Conservation (phyloP, 2,797 vertebrate genomes). For the Sebastes melanostomus region DNA sequence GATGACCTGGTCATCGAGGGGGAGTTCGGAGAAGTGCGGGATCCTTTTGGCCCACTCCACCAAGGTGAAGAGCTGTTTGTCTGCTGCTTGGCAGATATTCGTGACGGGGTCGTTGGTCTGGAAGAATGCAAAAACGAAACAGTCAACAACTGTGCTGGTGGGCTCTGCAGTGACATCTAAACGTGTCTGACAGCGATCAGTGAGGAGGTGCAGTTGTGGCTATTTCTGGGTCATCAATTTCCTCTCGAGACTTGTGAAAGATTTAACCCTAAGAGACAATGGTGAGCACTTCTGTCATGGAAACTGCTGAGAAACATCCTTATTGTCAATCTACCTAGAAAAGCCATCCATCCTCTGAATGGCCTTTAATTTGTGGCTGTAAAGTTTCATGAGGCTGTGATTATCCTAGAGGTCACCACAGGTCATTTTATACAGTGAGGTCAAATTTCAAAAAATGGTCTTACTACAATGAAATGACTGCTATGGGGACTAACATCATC, state of each 20-base stretch:
- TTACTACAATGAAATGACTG: too few relatives aligned
- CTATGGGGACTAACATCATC: too few relatives aligned
- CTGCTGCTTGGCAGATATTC: conserved; percentile 96
- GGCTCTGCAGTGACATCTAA: neutral
- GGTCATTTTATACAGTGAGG: too few relatives aligned
- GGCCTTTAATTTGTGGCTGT: too few relatives aligned
- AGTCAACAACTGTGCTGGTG: neutral
- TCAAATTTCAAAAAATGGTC: too few relatives aligned
- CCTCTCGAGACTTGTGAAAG: neutral
- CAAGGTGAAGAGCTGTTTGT: conserved; percentile 94
- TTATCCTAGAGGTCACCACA: too few relatives aligned
- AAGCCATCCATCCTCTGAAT: too few relatives aligned
- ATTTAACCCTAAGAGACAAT: neutral
- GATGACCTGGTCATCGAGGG: conserved; percentile 96
- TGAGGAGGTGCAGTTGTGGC: conserved; percentile 2
- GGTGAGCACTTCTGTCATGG: too few relatives aligned
- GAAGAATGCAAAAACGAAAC: neutral
- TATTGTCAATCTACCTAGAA: too few relatives aligned
- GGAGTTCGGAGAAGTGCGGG: conserved; percentile 93
- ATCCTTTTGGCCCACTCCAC: conserved; percentile 96
- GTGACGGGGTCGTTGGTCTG: conserved; percentile 97
- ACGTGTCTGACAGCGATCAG: neutral
- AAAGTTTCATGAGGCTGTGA: too few relatives aligned
- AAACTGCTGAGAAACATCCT: too few relatives aligned
- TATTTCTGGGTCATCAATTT: conserved; percentile 9